Evolutionary conservation across 2,797 vertebrate species (phyloP).

Genomic region (Zalophus californianus): DNA sequence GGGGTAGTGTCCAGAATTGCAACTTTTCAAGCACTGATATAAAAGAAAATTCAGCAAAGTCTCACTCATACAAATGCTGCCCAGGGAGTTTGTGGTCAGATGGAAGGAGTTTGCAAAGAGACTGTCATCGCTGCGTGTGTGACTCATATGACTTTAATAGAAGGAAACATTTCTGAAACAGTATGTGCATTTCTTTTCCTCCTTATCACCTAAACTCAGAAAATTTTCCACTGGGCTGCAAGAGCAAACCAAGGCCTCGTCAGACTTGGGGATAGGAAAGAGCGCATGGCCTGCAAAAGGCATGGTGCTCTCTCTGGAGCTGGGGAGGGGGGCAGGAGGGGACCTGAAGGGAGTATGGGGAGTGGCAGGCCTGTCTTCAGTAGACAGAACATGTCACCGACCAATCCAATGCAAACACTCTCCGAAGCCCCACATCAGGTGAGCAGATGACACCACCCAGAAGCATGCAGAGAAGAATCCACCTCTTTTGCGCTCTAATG

Average conservation of each 20-base stretch:
- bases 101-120: neutral
- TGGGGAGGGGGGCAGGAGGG: rapidly evolving
- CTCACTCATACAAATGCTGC: neutral
- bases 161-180: conserved; percentile 48
- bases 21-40: conserved; percentile 1
- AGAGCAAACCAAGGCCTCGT: neutral
- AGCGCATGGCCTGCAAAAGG: neutral
- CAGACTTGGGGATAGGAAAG: conserved; percentile 53
- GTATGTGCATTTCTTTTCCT: conserved; percentile 43
- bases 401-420: neutral
- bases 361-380: neutral
- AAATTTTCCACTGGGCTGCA: conserved; percentile 57
- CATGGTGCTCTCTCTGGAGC: neutral
- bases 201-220: conserved; percentile 49
- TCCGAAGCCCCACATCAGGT: conserved; percentile 24
- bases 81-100: neutral
- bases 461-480: neutral
- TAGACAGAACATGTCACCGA: neutral
- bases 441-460: conserved; percentile 57
- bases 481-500: conserved; percentile 32
- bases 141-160: conserved; percentile 55
- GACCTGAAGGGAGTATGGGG: neutral
- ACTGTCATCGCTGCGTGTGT: neutral
- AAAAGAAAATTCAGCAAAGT: neutral
- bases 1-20: neutral